phyloP scores from a whole-genome alignment of 2,888 invertebrate genomes.

The Mylabris sibirica region DNA sequence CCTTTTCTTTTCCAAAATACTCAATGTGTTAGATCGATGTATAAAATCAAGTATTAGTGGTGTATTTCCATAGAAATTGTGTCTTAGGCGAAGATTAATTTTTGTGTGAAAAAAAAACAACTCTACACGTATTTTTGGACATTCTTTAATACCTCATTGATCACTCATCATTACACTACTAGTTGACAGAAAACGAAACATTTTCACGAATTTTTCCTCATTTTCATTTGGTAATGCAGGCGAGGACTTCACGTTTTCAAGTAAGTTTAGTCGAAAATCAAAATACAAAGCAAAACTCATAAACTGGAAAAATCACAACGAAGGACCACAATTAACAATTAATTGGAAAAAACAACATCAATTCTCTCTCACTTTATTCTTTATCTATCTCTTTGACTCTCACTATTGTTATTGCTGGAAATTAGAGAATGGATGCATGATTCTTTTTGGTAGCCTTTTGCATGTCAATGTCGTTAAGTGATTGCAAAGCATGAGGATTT shows the following conservation, averaged over 20 bases:
- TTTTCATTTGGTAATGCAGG: constrained; percentile 56
- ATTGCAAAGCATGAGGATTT: not conserved
- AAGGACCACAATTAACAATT: not conserved
- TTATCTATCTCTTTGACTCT: constrained; percentile 11
- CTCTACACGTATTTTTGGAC: constrained; percentile 16
- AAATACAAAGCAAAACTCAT: constrained; percentile 21
- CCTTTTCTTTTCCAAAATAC: constrained; percentile 29
- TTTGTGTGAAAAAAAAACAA: constrained; percentile 30
- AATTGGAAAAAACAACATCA: not conserved
- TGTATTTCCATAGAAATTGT: constrained; percentile 44
- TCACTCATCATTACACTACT: constrained; percentile 26
- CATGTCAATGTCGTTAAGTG: not conserved
- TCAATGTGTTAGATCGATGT: constrained; percentile 45
- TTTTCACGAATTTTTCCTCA: constrained; percentile 43
- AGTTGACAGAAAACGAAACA: constrained; percentile 20
- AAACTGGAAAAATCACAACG: not conserved
- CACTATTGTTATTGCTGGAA: not conserved
- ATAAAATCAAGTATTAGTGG: constrained; percentile 44
- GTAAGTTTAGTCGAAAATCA: constrained; percentile 50
- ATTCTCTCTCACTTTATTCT: constrained; percentile 11
- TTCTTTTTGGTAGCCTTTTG: not conserved
- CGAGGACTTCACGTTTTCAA: constrained; percentile 58
- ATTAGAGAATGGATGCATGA: not conserved
- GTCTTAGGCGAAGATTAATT: constrained; percentile 35
- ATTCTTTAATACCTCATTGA: constrained; percentile 11